Evolutionary conservation across 92 coral and sea anemone species (phyloP).

Genomic region (Bergia puertoricense): DNA sequence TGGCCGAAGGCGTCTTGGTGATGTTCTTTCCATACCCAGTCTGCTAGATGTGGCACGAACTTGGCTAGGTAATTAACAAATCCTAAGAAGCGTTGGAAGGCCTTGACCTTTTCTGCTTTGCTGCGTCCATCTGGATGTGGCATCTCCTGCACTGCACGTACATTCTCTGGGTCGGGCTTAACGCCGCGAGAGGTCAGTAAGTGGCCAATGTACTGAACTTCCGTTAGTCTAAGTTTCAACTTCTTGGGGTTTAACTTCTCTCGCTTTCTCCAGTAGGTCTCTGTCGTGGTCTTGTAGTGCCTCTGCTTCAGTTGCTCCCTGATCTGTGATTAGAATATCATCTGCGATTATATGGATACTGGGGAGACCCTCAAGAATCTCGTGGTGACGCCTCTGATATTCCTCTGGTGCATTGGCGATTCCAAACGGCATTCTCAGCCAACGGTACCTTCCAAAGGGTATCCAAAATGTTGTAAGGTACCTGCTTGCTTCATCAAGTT

Average conservation of each 20-base stretch:
- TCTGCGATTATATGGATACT: slow-evolving; percentile 70
- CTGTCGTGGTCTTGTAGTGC: slow-evolving; percentile 58
- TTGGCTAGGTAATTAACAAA: slow-evolving; percentile 51
- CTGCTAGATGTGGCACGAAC: slow-evolving; percentile 46
- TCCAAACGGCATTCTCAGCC: slow-evolving; percentile 72
- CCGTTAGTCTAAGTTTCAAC: not conserved
- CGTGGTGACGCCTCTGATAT: slow-evolving; percentile 63
- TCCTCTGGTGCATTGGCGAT: slow-evolving; percentile 68
- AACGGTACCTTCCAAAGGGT: slow-evolving; percentile 62
- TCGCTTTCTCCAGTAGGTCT: slow-evolving; percentile 50
- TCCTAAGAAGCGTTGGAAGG: slow-evolving; percentile 53
- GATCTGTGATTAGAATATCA: slow-evolving; percentile 65
- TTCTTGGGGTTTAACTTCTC: slow-evolving; percentile 34
- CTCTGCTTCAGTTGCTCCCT: slow-evolving; percentile 55
- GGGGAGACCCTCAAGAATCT: slow-evolving; percentile 48
- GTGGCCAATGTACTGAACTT: not conserved
- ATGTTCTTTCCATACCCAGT: slow-evolving; percentile 24
- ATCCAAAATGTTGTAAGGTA: slow-evolving; percentile 63
- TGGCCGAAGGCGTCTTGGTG: slow-evolving; percentile 33
- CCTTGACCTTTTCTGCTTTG: slow-evolving; percentile 40
- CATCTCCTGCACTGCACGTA: slow-evolving; percentile 22
- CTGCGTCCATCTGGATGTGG: slow-evolving; percentile 26
- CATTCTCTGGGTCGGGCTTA: slow-evolving; percentile 15
- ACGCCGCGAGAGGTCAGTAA: not conserved
- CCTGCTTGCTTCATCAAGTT: slow-evolving; percentile 64